Percentiles rank a stretch among this genome's conserved stretches.
phyloP scores from a whole-genome alignment of 2,113 vertebrate genomes.

The Scortum barcoo region DNA sequence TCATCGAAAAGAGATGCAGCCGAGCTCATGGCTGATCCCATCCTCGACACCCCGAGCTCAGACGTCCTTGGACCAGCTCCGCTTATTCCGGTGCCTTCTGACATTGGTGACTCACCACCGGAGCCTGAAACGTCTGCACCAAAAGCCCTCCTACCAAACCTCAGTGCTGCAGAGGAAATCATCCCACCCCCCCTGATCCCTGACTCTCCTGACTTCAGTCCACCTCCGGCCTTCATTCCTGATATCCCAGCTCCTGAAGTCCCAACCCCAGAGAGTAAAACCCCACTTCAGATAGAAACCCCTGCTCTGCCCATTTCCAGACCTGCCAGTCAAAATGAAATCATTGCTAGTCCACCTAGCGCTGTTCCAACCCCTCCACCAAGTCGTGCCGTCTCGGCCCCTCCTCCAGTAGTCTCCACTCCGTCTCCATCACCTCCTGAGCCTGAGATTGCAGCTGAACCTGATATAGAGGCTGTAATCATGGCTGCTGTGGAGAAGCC shows the following conservation, averaged over 20 bases:
- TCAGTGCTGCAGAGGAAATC: slow-evolving; percentile 1
- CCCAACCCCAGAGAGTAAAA: slow-evolving; percentile 35
- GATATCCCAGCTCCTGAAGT: slow-evolving; percentile 17
- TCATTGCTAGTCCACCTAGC: not conserved
- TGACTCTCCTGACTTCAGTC: slow-evolving; percentile 17
- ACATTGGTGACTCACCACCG: not conserved
- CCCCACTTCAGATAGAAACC: slow-evolving; percentile 39
- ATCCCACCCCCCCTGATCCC: slow-evolving; percentile 28
- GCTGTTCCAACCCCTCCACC: slow-evolving; percentile 9
- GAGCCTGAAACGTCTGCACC: slow-evolving; percentile 6
- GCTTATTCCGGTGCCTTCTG: slow-evolving; percentile 47
- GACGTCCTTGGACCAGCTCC: slow-evolving; percentile 28
- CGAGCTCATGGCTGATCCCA: slow-evolving; percentile 3
- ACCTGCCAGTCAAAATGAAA: slow-evolving; percentile 21
- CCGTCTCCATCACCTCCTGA: slow-evolving; percentile 37
- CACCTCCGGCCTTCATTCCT: slow-evolving; percentile 46
- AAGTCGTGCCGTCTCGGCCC: not conserved
- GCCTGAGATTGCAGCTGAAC: not conserved
- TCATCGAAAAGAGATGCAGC: slow-evolving; percentile 20
- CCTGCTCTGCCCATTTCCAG: slow-evolving; percentile 12
- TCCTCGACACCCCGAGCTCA: slow-evolving; percentile 51
- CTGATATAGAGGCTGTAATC: not conserved
- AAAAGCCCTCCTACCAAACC: slow-evolving; percentile 3
- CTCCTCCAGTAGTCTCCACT: slow-evolving; percentile 5
- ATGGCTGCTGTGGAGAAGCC: slow-evolving; percentile 29